Evolutionary conservation across 1,140 invertebrate species (phyloP).

Genomic region (Magallana gigas): DNA sequence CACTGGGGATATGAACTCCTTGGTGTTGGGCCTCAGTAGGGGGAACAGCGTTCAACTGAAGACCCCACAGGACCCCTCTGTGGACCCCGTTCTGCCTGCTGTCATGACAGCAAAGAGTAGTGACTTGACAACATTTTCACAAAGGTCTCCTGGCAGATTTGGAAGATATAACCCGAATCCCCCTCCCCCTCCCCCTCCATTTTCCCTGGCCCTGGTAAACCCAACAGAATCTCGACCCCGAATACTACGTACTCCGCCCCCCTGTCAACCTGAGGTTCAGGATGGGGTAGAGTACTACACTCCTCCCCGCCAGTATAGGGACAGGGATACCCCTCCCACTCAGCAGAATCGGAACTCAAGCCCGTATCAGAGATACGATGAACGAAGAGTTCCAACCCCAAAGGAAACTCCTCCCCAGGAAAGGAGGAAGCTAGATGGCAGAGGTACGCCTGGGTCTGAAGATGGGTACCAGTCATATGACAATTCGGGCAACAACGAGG

Average conservation of each 20-base stretch:
- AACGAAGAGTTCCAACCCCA: neutral
- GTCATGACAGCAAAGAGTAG: conserved; percentile 70
- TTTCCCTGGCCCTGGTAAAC: conserved; percentile 46
- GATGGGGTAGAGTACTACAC: neutral
- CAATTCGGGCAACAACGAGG: neutral
- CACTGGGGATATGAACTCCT: conserved; percentile 44
- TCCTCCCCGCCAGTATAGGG: neutral
- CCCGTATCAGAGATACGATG: neutral
- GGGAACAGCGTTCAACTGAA: conserved; percentile 54
- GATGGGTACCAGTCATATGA: neutral
- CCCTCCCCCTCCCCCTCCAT: conserved; percentile 51
- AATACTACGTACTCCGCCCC: conserved; percentile 53
- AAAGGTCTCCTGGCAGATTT: conserved; percentile 60
- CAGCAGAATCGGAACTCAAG: neutral
- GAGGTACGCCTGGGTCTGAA: neutral
- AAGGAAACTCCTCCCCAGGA: neutral
- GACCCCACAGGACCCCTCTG: conserved; percentile 61
- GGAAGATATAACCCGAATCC: conserved; percentile 49
- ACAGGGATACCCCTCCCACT: neutral
- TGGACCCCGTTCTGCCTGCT: conserved; percentile 66
- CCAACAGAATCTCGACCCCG: conserved; percentile 53
- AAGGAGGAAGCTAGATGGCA: neutral
- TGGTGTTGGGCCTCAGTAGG: conserved; percentile 57
- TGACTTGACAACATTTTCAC: conserved; percentile 71
- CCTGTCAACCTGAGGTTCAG: conserved; percentile 7